Percentiles rank a stretch among this genome's conserved stretches.
Evolutionary conservation across 2,888 invertebrate species (phyloP).

Genomic region (Sarcophaga subvicina): DNA sequence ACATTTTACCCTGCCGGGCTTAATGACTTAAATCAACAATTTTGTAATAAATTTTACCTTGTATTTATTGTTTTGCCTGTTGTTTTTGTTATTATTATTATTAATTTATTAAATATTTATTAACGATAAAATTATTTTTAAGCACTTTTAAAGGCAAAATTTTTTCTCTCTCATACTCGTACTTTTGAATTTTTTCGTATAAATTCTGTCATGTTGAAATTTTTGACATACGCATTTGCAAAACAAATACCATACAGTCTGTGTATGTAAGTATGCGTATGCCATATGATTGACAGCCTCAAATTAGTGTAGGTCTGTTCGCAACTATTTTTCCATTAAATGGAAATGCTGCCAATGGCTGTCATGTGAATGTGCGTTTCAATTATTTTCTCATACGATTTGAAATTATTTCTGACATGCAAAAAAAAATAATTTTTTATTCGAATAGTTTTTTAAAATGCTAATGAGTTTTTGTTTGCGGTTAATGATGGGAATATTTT

Average conservation of each 20-base stretch:
- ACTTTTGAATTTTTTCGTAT: neutral
- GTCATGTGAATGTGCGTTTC: conserved; percentile 5
- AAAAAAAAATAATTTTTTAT: neutral
- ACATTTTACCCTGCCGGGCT: neutral
- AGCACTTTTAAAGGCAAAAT: neutral
- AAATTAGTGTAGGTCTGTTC: conserved; percentile 41
- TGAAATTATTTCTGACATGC: conserved; percentile 35
- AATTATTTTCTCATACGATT: conserved; percentile 32
- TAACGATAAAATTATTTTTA: neutral
- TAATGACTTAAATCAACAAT: neutral
- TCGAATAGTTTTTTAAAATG: neutral
- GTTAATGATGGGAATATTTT: neutral
- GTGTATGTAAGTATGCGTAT: neutral
- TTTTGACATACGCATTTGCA: conserved; percentile 17
- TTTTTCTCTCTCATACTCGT: conserved; percentile 6
- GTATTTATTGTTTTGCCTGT: neutral
- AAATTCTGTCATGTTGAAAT: conserved; percentile 40
- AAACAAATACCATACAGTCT: neutral
- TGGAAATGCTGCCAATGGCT: neutral
- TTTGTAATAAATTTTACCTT: neutral
- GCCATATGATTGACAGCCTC: conserved; percentile 52
- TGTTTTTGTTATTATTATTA: conserved; percentile 29
- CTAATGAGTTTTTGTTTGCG: conserved; percentile 1
- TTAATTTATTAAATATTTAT: neutral
- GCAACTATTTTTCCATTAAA: conserved; percentile 12